Evolutionary conservation across 1,140 invertebrate genomes (phyloP), one percentile per base, ranked within the genome.

Genomic region (Neuroterus valhalla): DNA sequence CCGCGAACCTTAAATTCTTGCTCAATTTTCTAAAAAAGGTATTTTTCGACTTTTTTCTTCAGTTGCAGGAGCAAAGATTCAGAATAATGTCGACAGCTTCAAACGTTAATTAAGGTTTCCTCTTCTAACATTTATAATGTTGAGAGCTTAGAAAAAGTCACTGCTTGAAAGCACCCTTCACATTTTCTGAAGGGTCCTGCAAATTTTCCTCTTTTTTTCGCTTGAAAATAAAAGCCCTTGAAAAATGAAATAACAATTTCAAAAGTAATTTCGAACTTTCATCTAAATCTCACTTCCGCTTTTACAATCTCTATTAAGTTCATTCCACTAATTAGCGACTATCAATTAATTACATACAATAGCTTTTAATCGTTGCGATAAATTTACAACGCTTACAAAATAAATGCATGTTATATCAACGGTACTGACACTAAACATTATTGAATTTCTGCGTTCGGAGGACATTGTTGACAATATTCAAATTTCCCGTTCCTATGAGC

Each of bases 311-410:
- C 23, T 23, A 62, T 62, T 62, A 62, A 62, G 52, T 23, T 62
- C 21, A 26, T 31, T 62, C 23, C n/a, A 15, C 23, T 26, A 62
- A 62, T 62, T 62, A 62, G 52, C 52, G 52, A 31, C 52, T 62
- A 62, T 62, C 52, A 62, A 62, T 62, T 62, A 62, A 62, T 62
- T 62, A 62, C 23, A 62, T 62, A 62, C 52, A 62, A 31, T 62
- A 62, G 52, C 52, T 21, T 21, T 62, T 62, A 62, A 62, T 62
- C 52, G 52, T 12, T 15, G 23, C 14, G 52, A 62, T 62, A 62
- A 62, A 62, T 62, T 62, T 62, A 62, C 52, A 62, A 62, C 19
- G 52, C 31, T 62, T 62, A 62, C 52, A 62, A 31, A 62, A 62
- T 62, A 62, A 62, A 62, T 62, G 52, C 21, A 12, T 23, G 21